Percentiles rank a stretch among this genome's conserved stretches.
Evolutionary conservation across 2,888 invertebrate species (phyloP).

Genomic region (Agonum fuliginosum): DNA sequence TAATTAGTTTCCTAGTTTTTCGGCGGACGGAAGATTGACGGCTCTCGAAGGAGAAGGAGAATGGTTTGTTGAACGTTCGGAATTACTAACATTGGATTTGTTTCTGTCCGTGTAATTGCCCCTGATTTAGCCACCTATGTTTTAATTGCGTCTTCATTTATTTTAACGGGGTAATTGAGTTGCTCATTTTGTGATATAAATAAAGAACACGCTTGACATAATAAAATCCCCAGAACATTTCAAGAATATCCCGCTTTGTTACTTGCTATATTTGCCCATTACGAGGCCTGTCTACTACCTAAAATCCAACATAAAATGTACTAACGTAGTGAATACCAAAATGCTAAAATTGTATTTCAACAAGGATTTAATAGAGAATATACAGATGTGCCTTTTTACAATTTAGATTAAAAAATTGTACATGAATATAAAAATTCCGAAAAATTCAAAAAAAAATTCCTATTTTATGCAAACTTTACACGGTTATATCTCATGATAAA

Average conservation of each 20-base stretch:
- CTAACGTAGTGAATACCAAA: no score
- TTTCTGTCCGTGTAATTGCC: background rate
- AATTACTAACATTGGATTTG: background rate
- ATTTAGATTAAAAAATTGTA: no score
- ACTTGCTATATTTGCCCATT: no score
- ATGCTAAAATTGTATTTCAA: no score
- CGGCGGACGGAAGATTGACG: background rate
- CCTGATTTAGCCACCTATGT: background rate
- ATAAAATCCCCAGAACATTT: background rate
- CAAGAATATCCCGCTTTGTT: background rate
- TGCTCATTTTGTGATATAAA: background rate
- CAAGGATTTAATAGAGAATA: no score
- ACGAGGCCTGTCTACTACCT: no score
- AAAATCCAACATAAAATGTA: no score
- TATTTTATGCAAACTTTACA: no score
- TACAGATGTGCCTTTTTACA: no score
- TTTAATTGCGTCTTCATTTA: background rate
- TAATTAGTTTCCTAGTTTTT: background rate
- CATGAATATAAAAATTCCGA: no score
- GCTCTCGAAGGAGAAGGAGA: background rate
- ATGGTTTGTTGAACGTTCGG: background rate
- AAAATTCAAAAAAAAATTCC: no score
- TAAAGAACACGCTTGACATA: background rate
- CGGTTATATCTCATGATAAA: no score
- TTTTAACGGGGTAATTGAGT: background rate